Base-by-base conservation (phyloP, 2,888 invertebrate species). In the Lysandra bellargus region DNA sequence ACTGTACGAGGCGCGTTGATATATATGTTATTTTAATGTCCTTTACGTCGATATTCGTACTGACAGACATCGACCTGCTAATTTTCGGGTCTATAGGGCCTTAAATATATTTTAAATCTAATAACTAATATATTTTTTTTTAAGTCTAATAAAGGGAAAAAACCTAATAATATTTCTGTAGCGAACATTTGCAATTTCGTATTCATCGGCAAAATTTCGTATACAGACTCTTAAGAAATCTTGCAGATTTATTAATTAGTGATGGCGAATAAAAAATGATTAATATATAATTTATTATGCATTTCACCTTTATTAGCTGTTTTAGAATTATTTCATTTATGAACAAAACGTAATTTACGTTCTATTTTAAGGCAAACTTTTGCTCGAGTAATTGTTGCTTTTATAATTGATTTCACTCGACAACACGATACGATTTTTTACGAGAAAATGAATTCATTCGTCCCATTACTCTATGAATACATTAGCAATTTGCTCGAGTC, bases 401-500 rank as follows among this genome's bases (percentile, higher is more conserved):
- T 76, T 76, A 17, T 53, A 33, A 76, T 57, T 76, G 53, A 53
- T 76, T 49, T 44, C 17, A 3, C 33, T 76, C 33, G 23, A 76
- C 30, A 76, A 57, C 33, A 12, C 57, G 30, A 76, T 14, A 33
- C 6, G 12, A 5, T 30, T 76, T 75, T 53, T 76, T 57, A 53
- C 33, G 57, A 76, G 57, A 30, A 53, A 76, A 76, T 76, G 12
- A 76, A 76, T 76, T 76, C 57, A 76, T 76, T 53, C 76, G 53
- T 76, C 57, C 76, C 76, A 76, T 76, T 76, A 57, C 57, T 33
- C 76, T 57, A 57, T 76, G 76, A 57, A 76, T 33, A 76, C 76
- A 76, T 57, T 53, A 53, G 30, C 30, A 33, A 76, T 57, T 57
- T 76, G 33, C 49, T 33, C 53, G 17, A 69, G 69, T 69, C 69